phyloP scores from a whole-genome alignment of 2,888 invertebrate genomes.

The Nowickia ferox region DNA sequence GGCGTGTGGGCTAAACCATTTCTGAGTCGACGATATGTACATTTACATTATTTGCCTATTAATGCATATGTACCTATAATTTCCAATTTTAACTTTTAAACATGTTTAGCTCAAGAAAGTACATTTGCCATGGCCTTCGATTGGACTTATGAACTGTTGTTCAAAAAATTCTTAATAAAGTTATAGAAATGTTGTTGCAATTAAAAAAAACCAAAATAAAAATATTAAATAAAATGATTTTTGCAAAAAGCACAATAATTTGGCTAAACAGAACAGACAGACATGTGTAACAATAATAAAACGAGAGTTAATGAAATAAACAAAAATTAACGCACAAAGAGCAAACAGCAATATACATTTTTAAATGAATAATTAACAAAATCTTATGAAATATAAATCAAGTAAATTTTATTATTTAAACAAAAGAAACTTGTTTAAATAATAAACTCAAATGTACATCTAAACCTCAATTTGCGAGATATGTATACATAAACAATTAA shows the following conservation, averaged over 20 bases:
- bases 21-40: too few relatives aligned
- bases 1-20: too few relatives aligned
- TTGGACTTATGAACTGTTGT: too few relatives aligned
- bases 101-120: too few relatives aligned
- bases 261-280: background rate
- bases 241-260: background rate
- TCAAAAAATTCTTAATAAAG: too few relatives aligned
- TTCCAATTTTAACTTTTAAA: too few relatives aligned
- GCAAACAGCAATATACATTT: slow-evolving; percentile 4
- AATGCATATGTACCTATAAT: too few relatives aligned
- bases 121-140: too few relatives aligned
- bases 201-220: background rate
- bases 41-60: too few relatives aligned
- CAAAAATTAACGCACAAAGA: slow-evolving; percentile 12
- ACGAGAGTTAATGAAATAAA: slow-evolving; percentile 23
- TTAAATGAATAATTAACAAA: background rate
- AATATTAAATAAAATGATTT: background rate
- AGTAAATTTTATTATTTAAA: slow-evolving; percentile 22
- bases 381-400: slow-evolving; percentile 1
- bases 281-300: background rate
- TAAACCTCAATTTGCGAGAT: background rate
- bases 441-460: background rate
- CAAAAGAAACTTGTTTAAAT: slow-evolving; percentile 48
- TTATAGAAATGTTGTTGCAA: background rate
- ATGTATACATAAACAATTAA: background rate